Percentiles rank a stretch among this genome's conserved stretches.
phyloP scores from a whole-genome alignment of 2,888 invertebrate genomes.

The Nemotelus pantherinus region DNA sequence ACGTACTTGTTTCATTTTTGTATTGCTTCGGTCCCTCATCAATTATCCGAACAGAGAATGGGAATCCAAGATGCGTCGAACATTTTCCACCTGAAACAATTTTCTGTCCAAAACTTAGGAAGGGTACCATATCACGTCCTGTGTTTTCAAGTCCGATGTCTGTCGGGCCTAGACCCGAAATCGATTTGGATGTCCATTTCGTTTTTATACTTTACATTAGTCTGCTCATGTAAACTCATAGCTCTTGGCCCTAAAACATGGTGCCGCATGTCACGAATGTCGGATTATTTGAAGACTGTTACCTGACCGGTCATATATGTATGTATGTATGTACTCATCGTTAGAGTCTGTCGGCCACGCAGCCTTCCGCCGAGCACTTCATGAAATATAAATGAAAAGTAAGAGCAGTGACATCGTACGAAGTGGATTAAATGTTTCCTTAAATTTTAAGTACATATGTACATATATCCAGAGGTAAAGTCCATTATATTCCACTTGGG shows the following conservation, averaged over 20 bases:
- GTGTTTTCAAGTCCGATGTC: slow-evolving; percentile 15
- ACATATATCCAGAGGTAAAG: slow-evolving; percentile 11
- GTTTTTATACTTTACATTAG: slow-evolving; percentile 39
- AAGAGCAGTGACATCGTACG: slow-evolving; percentile 37
- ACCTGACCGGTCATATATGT: slow-evolving; percentile 10
- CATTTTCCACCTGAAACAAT: slow-evolving; percentile 21
- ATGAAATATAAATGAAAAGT: slow-evolving; percentile 41
- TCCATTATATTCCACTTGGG: slow-evolving; percentile 28
- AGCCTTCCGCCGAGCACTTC: slow-evolving; percentile 22
- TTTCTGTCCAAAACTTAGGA: background rate
- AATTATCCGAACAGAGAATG: slow-evolving; percentile 30
- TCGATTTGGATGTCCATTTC: slow-evolving; percentile 34
- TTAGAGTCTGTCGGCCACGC: background rate
- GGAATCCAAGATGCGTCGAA: slow-evolving; percentile 29
- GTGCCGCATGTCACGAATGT: background rate
- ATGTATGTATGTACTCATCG: background rate
- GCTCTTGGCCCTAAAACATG: background rate
- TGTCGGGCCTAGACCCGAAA: slow-evolving; percentile 13
- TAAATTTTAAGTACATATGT: slow-evolving; percentile 34
- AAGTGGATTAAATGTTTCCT: slow-evolving; percentile 41
- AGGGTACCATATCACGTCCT: slow-evolving; percentile 33
- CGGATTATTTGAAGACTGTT: slow-evolving; percentile 7
- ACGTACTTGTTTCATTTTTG: slow-evolving; percentile 38
- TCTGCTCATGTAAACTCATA: slow-evolving; percentile 25
- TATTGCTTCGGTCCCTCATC: slow-evolving; percentile 38